Evolutionary conservation across 2,113 vertebrate species (phyloP), one percentile per base, ranked within the genome.

Genomic region (Sinocyclocheilus anshuiensis): DNA sequence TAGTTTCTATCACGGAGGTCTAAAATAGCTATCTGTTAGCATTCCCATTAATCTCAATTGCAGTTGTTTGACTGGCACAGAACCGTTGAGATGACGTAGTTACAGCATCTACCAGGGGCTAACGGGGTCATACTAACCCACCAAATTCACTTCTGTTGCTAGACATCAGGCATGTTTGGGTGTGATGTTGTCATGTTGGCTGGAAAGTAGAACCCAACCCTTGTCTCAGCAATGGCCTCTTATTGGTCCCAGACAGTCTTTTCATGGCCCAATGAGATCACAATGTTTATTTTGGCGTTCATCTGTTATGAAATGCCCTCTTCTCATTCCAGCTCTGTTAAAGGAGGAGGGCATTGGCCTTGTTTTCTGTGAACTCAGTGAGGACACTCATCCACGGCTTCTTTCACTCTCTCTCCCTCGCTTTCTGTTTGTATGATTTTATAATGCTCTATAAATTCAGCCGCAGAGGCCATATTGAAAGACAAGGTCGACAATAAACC

Each of bases 401-500:
- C 42, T 45, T 45, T 45, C 39, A 36, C 69, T 57, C 63, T 53
- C 45, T n/a, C 39, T 74, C 72, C 33, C 50, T 79, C 20, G 8
- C 61, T 48, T 69, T 71, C 72, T 79, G 61, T 80, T 71, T 74
- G 79, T 78, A 77, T 86, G 80, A 81, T 82, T 88, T 86, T 86
- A 39, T 86, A 86, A 88, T 83, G 63, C 61, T 45, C 79, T 75
- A 83, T 83, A 88, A 86, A 88, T 86, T 71, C 61, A 82, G 84
- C 79, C n/a, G 16, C 84, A 78, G 61, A 86, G 72, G 79, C 79
- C 29, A 4, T 86, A 82, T 71, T 72, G 84, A 77, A 83, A 85
- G 79, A 81, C 84, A 86, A 88, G 87, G 87, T 86, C 53, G 50
- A 72, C 84, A 45, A 72, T 86, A 88, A 86, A 88, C 48, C 84